Conservation (phyloP, 2,797 vertebrate genomes). For the Pangasius krempfi region DNA sequence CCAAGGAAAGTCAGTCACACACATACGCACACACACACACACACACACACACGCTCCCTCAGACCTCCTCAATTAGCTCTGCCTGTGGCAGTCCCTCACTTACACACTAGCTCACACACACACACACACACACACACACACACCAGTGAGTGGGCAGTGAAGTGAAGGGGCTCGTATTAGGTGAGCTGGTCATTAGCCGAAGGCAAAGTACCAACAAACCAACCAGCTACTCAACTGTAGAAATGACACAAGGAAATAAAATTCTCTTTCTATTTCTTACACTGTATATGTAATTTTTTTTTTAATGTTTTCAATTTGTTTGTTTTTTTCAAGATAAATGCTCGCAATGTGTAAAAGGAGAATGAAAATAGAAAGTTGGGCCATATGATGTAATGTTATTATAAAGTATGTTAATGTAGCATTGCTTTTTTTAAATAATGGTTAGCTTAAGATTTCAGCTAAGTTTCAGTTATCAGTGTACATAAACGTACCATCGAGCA, state of each 20-base stretch:
- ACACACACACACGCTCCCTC: constrained; percentile 46
- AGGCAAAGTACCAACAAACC: constrained; percentile 40
- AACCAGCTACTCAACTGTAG: background rate
- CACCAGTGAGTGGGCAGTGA: constrained; percentile 35
- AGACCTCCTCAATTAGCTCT: constrained; percentile 59
- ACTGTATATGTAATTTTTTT: background rate
- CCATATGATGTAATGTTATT: background rate
- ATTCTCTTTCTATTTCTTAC: background rate
- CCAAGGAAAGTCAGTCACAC: constrained; percentile 44
- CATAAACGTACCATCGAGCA: background rate
- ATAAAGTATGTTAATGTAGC: background rate
- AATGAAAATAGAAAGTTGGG: background rate
- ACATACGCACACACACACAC: constrained; percentile 41
- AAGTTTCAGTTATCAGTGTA: background rate
- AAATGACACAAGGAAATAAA: constrained; percentile 23
- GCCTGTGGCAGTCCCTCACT: constrained; percentile 46
- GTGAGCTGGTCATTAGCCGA: constrained; percentile 50
- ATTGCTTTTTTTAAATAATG: background rate
- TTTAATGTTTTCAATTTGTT: background rate
- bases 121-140: constrained; percentile 48
- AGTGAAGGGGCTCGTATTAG: constrained; percentile 44
- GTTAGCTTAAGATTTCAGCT: background rate
- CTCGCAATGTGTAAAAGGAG: background rate
- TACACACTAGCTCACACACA: constrained; percentile 27
- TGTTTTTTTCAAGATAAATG: background rate